Conservation (phyloP, 2,797 vertebrate genomes). For the Oryzias sinensis region DNA sequence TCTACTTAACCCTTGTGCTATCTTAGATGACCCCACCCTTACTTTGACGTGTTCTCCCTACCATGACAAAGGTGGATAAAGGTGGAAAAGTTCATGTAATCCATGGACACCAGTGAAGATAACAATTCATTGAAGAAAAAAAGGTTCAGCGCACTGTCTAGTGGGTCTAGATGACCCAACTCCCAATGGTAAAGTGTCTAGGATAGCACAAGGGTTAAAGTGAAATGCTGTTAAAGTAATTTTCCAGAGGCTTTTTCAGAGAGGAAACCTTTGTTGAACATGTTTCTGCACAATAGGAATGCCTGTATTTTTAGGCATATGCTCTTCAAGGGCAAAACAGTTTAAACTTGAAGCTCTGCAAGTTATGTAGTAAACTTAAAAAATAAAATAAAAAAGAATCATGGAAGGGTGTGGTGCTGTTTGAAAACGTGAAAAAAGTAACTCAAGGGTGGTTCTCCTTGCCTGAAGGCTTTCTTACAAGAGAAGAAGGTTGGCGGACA, state of each 20-base stretch:
- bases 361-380: slow-evolving; percentile 31
- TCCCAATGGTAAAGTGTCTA: too few species aligned
- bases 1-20: too few species aligned
- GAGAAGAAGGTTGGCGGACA: slow-evolving; percentile 41
- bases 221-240: neutral
- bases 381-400: neutral
- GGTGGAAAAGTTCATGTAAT: too few species aligned
- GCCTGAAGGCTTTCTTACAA: slow-evolving; percentile 38
- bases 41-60: too few species aligned
- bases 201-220: too few species aligned
- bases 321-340: slow-evolving; percentile 37
- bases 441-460: slow-evolving; percentile 29
- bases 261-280: slow-evolving; percentile 6
- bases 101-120: too few species aligned
- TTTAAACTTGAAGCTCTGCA: slow-evolving; percentile 30
- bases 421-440: slow-evolving; percentile 20
- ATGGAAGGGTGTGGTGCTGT: slow-evolving; percentile 26
- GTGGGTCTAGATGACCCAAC: too few species aligned
- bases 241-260: slow-evolving; percentile 6
- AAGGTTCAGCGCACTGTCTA: too few species aligned
- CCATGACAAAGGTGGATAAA: too few species aligned
- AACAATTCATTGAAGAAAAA: too few species aligned
- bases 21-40: too few species aligned
- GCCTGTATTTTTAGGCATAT: slow-evolving; percentile 17
- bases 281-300: neutral